Conservation (phyloP, 2,797 vertebrate genomes). For the Ceyx erithaca region DNA sequence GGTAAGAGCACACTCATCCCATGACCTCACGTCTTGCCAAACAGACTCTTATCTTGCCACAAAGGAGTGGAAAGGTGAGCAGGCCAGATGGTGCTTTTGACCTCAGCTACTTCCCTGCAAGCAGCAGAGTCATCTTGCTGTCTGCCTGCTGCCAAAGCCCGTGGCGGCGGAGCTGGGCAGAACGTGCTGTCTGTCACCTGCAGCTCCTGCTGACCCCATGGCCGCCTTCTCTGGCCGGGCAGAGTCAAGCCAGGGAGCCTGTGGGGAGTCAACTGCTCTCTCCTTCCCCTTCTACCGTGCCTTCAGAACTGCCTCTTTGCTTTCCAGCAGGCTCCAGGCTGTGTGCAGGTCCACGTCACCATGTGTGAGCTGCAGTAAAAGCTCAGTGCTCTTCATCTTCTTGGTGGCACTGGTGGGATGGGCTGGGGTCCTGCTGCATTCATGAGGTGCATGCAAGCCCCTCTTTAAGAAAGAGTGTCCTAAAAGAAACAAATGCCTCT, state of each 20-base stretch:
- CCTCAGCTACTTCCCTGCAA: not conserved
- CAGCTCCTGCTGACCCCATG: not conserved
- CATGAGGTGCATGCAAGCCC: accelerated
- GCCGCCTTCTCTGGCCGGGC: not conserved
- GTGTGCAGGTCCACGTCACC: accelerated
- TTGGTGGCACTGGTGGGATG: not conserved
- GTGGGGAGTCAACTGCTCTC: accelerated
- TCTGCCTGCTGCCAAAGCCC: not conserved
- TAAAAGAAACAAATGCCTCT: not conserved
- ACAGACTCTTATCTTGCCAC: not conserved
- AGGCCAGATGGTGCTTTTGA: not conserved
- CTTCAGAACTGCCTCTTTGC: not conserved
- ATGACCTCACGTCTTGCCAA: not conserved
- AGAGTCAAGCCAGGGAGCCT: accelerated
- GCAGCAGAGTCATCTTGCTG: not conserved
- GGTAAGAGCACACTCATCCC: not conserved
- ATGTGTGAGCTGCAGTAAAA: accelerated
- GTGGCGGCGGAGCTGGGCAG: accelerated
- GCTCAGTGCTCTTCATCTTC: not conserved
- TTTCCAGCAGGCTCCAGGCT: not conserved
- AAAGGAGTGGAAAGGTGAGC: not conserved
- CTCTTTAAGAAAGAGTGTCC: not conserved
- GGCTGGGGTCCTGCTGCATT: accelerated
- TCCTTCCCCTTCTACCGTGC: accelerated
- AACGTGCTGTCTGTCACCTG: not conserved